Conservation (phyloP, 37 sponge, comb jelly and placozoan species). For the Axinella damicornis region DNA sequence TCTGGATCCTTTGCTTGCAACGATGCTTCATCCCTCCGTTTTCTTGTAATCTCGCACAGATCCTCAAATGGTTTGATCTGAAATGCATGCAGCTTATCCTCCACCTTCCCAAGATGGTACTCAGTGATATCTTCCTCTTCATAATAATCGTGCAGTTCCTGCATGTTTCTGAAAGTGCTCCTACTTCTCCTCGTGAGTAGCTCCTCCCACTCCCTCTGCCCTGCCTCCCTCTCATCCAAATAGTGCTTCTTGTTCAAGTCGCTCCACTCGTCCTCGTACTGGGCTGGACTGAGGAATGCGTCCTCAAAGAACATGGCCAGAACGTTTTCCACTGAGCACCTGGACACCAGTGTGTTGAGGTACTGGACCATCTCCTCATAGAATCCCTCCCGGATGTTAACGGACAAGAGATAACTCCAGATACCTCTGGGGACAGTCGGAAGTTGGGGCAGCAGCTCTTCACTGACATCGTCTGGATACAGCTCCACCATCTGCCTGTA, state of each 20-base stretch:
- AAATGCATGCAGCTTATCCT: conserved; percentile 23
- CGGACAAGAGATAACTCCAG: conserved; percentile 31
- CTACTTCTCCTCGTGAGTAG: conserved; percentile 10
- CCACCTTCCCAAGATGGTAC: conserved; percentile 24
- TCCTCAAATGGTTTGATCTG: conserved; percentile 55
- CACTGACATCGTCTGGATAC: conserved; percentile 16
- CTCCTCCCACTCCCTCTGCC: conserved; percentile 16
- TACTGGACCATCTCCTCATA: conserved; percentile 24
- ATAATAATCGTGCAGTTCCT: conserved; percentile 48
- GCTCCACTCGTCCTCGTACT: conserved; percentile 57
- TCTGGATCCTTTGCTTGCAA: background rate
- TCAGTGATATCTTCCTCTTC: conserved; percentile 42
- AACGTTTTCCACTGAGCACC: conserved; percentile 31
- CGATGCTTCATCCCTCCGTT: conserved; percentile 37
- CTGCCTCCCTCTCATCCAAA: conserved; percentile 4
- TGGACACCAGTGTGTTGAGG: background rate
- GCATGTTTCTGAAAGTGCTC: conserved; percentile 21
- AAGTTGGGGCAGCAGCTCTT: background rate
- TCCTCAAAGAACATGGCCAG: conserved; percentile 32
- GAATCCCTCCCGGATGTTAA: conserved; percentile 19
- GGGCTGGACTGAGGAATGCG: background rate
- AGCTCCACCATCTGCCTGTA: conserved; percentile 46
- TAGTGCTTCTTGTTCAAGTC: conserved; percentile 51
- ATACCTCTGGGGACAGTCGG: conserved; percentile 38
- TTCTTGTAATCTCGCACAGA: conserved; percentile 44